phyloP scores from a whole-genome alignment of 2,797 vertebrate genomes.

The Cyprinella venusta region DNA sequence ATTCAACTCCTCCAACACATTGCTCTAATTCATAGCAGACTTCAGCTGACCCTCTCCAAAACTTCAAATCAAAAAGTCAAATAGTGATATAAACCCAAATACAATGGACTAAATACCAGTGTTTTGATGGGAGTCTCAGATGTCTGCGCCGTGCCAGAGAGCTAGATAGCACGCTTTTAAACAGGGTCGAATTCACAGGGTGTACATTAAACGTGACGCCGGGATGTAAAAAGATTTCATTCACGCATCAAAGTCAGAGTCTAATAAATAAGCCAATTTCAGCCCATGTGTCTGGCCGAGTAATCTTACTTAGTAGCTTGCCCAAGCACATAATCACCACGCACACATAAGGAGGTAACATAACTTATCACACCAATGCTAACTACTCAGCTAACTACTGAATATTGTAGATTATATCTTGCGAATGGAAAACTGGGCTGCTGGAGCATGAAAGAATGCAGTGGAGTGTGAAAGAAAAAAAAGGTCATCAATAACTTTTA shows the following conservation, averaged over 20 bases:
- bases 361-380: slow-evolving; percentile 68
- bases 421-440: slow-evolving; percentile 67
- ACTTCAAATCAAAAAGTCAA: slow-evolving; percentile 74
- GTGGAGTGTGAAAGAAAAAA: slow-evolving; percentile 80
- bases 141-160: not conserved
- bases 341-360: slow-evolving; percentile 61
- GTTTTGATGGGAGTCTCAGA: slow-evolving; percentile 24
- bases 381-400: slow-evolving; percentile 70
- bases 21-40: slow-evolving; percentile 75
- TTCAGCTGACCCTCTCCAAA: slow-evolving; percentile 70
- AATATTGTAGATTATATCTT: slow-evolving; percentile 78
- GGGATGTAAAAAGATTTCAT: slow-evolving; percentile 14
- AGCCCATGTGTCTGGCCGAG: slow-evolving; percentile 23
- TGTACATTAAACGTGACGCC: slow-evolving; percentile 2
- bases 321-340: slow-evolving; percentile 62
- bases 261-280: slow-evolving; percentile 66
- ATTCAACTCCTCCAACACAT: slow-evolving; percentile 72
- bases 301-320: slow-evolving; percentile 42
- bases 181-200: too few relatives aligned
- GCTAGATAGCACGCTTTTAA: slow-evolving; percentile 10
- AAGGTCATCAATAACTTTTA: slow-evolving; percentile 87
- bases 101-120: not conserved
- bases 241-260: slow-evolving; percentile 45
- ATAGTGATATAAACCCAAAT: slow-evolving; percentile 66
- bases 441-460: slow-evolving; percentile 79